A percentile compares a stretch with the other conserved stretches of the same genome.
phyloP scores from a whole-genome alignment of 2,888 invertebrate species.

The Trichogramma evanescens region DNA sequence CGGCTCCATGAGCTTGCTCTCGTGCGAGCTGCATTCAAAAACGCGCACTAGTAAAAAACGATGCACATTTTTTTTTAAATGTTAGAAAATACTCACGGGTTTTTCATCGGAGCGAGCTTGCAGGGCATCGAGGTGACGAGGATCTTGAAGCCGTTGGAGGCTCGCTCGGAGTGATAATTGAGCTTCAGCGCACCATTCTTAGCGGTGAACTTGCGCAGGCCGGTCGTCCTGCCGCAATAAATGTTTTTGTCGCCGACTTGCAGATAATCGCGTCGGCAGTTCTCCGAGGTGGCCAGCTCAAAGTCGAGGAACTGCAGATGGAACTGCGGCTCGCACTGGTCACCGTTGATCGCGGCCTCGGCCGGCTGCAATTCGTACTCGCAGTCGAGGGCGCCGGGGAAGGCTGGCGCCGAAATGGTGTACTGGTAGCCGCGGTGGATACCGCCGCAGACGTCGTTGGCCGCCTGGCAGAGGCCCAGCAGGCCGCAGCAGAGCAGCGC shows the following conservation, averaged over 20 bases:
- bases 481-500: not conserved
- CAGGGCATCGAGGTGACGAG: constrained; percentile 51
- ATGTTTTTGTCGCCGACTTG: constrained; percentile 49
- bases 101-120: constrained; percentile 8
- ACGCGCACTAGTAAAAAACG: no score
- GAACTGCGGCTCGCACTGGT: constrained; percentile 49
- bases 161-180: constrained; percentile 45
- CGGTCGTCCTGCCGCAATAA: constrained; percentile 51
- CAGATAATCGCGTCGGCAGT: constrained; percentile 51
- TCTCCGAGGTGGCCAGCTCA: constrained; percentile 47
- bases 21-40: not conserved
- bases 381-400: constrained; percentile 48
- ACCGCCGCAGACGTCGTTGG: constrained; percentile 39
- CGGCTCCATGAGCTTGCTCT: not conserved
- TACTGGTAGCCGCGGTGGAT: constrained; percentile 49
- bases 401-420: constrained; percentile 49
- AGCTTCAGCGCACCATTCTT: constrained; percentile 49
- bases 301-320: constrained; percentile 55
- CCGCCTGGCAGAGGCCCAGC: not conserved
- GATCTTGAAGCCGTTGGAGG: constrained; percentile 50
- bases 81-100: constrained; percentile 8
- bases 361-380: constrained; percentile 51
- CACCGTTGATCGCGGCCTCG: constrained; percentile 25
- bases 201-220: constrained; percentile 48
- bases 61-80: not conserved